A percentile compares a stretch with the other conserved stretches of the same genome.
These are phyloP conservation scores for Pinna nobilis DNA, from an alignment of 1,140 invertebrate species.

Conservation along the genomic window DNA sequence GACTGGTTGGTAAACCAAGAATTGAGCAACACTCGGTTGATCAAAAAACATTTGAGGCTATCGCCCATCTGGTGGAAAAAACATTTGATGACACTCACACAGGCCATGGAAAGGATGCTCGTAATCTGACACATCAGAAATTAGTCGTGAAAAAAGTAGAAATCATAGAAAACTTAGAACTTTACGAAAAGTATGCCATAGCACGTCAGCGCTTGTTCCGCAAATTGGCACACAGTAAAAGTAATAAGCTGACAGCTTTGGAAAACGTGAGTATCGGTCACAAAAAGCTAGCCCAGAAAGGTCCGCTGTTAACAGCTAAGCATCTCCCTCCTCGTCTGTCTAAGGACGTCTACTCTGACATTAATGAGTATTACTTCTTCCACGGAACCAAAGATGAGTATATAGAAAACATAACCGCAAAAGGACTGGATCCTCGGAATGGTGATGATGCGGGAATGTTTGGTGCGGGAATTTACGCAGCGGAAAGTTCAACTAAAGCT, in stretches of 20 bases:
- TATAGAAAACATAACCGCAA: constrained; percentile 28
- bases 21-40: too few species aligned
- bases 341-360: constrained; percentile 12
- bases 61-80: constrained; percentile 22
- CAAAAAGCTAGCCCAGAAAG: background rate
- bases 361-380: constrained; percentile 47
- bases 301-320: constrained; percentile 9
- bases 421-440: constrained; percentile 37
- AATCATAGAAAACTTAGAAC: constrained; percentile 39
- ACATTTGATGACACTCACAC: constrained; percentile 30
- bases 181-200: constrained; percentile 36
- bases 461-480: constrained; percentile 43
- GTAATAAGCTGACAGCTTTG: background rate
- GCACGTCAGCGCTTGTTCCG: constrained; percentile 6
- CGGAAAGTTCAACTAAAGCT: constrained; percentile 49
- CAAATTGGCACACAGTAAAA: background rate
- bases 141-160: constrained; percentile 43
- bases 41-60: constrained; percentile 2
- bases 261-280: background rate
- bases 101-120: constrained; percentile 43
- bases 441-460: constrained; percentile 40
- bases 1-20: background rate
- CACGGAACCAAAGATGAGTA: constrained; percentile 40
- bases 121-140: constrained; percentile 18
- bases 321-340: background rate